Evolutionary conservation across 2,113 vertebrate genomes (phyloP), one percentile per base, ranked within the genome.

Genomic region (Harpagus bidentatus): DNA sequence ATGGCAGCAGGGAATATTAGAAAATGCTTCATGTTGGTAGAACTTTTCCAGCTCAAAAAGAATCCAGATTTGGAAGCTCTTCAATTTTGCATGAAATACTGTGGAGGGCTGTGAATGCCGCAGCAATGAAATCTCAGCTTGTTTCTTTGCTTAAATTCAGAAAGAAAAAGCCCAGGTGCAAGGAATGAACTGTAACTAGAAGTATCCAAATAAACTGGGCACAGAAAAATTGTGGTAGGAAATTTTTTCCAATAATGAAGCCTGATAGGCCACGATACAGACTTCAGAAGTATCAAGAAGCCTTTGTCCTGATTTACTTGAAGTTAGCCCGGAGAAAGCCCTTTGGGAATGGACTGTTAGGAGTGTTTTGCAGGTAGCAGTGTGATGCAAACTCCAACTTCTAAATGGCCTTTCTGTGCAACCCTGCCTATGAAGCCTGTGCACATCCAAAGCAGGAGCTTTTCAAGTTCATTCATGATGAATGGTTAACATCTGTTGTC

Each of bases 11-110:
- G 84, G 74, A 90, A 45, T 81, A 56, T 36, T 63, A 84, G 31
- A 43, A 76, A 84, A 83, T 85, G 66, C 66, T 90, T 87, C 48
- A 28, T 70, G 9, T 70, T 80, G 62, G 80, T 61, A 82, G 84
- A 77, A 62, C 58, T 91, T 82, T 56, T 85, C 73, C 81, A 82
- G 47, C 26, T 62, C n/a, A 62, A 67, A 77, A 87, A 65, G 40
- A 82, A 76, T 72, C 52, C 13, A 29, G 11, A 72, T 93, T 86
- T 91, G 77, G 69, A 84, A 88, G 22, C 40, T 72, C 91, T 95
- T 94, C 74, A 86, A 16, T 95, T 95, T 97, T 97, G 58, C 70
- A 69, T 79, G 20, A 88, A 78, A 59, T 45, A 63, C 43, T 52
- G 61, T 70, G 48, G 28, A 74, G 59, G 38, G n/a, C 50, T 90